These are phyloP conservation scores for Lacanobia wlatinum DNA, from an alignment of 2,888 invertebrate genomes.

Conservation along the genomic window DNA sequence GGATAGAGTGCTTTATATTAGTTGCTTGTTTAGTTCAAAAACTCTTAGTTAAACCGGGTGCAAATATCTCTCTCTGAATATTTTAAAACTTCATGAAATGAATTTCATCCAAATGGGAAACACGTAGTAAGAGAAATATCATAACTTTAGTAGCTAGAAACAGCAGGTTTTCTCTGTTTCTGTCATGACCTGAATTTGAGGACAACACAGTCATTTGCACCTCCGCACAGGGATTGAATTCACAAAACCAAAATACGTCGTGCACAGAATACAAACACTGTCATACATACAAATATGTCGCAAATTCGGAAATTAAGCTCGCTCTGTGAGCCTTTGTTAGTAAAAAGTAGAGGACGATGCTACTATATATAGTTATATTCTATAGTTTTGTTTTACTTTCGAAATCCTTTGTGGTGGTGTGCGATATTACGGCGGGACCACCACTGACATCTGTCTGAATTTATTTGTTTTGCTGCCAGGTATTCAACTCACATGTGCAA, in stretches of 20 bases:
- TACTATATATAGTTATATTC: too few species aligned
- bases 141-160: conserved; percentile 18
- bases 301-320: conserved; percentile 65
- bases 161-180: conserved; percentile 37
- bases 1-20: background rate
- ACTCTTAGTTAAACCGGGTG: background rate
- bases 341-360: conserved; percentile 63
- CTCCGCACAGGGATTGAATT: conserved; percentile 59
- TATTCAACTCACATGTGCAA: background rate
- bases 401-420: conserved; percentile 47
- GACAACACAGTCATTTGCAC: conserved; percentile 51
- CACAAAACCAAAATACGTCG: conserved; percentile 58
- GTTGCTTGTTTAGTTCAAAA: background rate
- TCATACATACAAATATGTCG: conserved; percentile 65
- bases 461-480: background rate
- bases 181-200: conserved; percentile 47
- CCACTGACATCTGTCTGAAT: background rate
- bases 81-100: conserved; percentile 26
- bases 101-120: conserved; percentile 18
- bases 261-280: conserved; percentile 54
- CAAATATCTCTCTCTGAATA: background rate
- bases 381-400: conserved; percentile 62
- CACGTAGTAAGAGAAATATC: conserved; percentile 29
- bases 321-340: conserved; percentile 55
- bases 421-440: conserved; percentile 18